Evolutionary conservation across 2,888 invertebrate species (phyloP), one percentile per base, ranked within the genome.

Genomic region (Melanchra persicariae): DNA sequence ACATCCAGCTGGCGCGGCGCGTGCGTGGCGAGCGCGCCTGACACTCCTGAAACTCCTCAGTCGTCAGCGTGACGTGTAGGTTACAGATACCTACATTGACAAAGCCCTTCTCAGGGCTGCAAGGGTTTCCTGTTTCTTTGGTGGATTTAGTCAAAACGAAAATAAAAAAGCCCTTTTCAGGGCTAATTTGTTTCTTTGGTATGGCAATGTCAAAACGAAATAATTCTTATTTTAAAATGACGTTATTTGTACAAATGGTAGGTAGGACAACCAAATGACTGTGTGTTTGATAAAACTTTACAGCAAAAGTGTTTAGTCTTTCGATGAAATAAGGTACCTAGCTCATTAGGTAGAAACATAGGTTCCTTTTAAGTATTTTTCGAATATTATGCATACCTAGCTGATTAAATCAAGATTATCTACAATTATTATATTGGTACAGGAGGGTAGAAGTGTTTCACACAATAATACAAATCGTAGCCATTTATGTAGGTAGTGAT

Each of bases 81-180:
- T 19, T n/a, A n/a, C n/a, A 49, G 9, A 51, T 63, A 43, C n/a
- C n/a, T 26, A n/a, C 34, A 52, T 64, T 74, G 91, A 91, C 96
- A 96, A 93, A 94, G 97, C 88, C 91, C 95, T 93, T 96, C 88
- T 94, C 79, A 92, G 93, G 91, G 91, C 94, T 92, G 91, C 91
- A 92, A 19, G n/a, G n/a, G 70, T 70, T 60, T 73, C 75, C 81
- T 83, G 52, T 82, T 79, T 81, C 84, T 83, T 51, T 43, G 6
- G 8, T 12, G 26, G 66, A 49, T 22, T 34, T 17, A 15, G 37
- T 66, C 49, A 52, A 70, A 70, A 77, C 78, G 78, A 34, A 7
- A 43, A 49, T 19, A n/a, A n/a, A 55, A 22, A 15, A 22, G 37
- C 22, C 37, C 22, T 37, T 55, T 37, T 22, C 22, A 37, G 34